phyloP scores from a whole-genome alignment of 2,113 vertebrate species.

The Laterallus jamaicensis region DNA sequence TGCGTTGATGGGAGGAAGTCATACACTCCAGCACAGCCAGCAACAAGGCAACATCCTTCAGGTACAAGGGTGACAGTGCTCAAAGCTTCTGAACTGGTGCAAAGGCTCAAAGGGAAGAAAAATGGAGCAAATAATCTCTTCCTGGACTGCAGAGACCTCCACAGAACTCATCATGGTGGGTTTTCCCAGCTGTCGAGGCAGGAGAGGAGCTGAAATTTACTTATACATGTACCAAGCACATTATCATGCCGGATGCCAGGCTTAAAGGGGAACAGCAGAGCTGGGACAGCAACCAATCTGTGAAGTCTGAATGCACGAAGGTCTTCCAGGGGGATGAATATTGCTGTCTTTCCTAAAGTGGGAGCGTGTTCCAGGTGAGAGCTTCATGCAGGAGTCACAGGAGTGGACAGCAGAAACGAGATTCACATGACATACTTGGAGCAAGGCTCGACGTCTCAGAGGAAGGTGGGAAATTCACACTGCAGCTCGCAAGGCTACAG shows the following conservation, averaged over 20 bases:
- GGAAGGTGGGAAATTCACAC: neutral
- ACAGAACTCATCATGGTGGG: accelerated
- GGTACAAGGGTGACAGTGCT: neutral
- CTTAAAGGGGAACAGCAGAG: neutral
- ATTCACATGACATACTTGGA: accelerated
- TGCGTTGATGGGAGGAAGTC: neutral
- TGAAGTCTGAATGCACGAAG: accelerated
- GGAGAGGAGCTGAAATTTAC: neutral
- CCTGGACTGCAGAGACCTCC: neutral
- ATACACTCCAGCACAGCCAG: accelerated
- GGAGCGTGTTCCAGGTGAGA: accelerated
- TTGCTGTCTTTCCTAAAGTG: accelerated
- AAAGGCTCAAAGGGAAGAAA: neutral
- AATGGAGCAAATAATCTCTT: neutral
- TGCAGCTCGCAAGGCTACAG: accelerated
- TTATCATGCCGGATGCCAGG: too few species aligned
- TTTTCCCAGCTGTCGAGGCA: neutral
- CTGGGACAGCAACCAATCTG: accelerated
- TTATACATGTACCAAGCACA: accelerated
- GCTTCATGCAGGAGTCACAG: neutral
- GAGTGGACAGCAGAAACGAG: neutral
- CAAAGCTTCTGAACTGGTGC: neutral
- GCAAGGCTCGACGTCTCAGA: neutral
- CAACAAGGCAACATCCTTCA: neutral
- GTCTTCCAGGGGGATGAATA: neutral